Evolutionary conservation across 2,888 invertebrate species (phyloP), one percentile per base, ranked within the genome.

Genomic region (Phlogophora meticulosa): DNA sequence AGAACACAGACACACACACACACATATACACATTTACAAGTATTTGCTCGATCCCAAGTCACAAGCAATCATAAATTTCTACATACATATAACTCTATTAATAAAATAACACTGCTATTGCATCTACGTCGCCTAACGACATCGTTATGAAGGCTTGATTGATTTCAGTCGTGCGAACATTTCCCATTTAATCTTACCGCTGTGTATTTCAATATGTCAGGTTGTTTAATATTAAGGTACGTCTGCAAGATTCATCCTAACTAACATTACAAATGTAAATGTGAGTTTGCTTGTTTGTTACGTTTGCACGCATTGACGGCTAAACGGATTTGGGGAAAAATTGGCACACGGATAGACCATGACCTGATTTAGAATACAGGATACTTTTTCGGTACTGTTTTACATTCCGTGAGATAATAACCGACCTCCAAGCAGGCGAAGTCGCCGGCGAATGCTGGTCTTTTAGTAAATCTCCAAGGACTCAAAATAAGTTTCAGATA

Each of bases 131-230:
- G 11, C 45, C 9, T 58, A 53, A 48, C 42, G 38, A 74, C 45
- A 24, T 59, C 45, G 40, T 72, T 75, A 72, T 7, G 36, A 60
- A 20, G 20, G 22, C 51, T 52, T 72, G 70, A 69, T 69, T 72
- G 56, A 48, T 72, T 72, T 52, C 60, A 75, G 69, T 15, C 55
- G 34, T 49, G n/a, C 32, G 20, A 51, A 36, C 34, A 15, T 67
- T 74, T 24, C 72, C 22, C 55, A 67, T 74, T 67, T 40, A 49
- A 52, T 49, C 11, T 40, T 48, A 48, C 13, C 36, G n/a, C n/a
- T 24, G 51, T 43, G 49, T 69, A 40, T 55, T 60, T 51, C 20
- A 36, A 38, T 43, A 43, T 13, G 9, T 20, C 7, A 40, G 15
- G 46, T 40, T 43, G 4, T 52, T 46, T n/a, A 7, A 15, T 22